These are phyloP conservation scores for Brachionichthys hirsutus DNA, from an alignment of 2,113 vertebrate genomes.

Conservation along the genomic window DNA sequence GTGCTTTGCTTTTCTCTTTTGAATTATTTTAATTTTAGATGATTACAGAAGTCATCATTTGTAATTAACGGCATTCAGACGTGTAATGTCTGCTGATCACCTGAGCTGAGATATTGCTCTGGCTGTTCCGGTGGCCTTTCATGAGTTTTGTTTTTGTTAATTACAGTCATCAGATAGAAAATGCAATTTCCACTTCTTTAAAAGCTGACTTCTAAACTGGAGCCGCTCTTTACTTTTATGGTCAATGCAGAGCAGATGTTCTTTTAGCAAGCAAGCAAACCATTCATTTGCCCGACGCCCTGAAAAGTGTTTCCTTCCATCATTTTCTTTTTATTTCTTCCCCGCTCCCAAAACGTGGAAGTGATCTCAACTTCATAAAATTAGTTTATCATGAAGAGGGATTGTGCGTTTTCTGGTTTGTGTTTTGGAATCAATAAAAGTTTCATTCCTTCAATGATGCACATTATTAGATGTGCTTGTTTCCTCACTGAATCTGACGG, in stretches of 20 bases:
- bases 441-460: no score
- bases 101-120: slow-evolving; percentile 24
- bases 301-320: neutral
- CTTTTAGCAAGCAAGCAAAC: neutral
- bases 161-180: slow-evolving; percentile 54
- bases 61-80: slow-evolving; percentile 34
- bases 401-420: no score
- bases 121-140: slow-evolving; percentile 28
- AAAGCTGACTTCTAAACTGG: slow-evolving; percentile 15
- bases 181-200: slow-evolving; percentile 38
- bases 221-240: neutral
- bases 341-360: neutral
- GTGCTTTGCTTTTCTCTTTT: neutral
- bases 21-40: slow-evolving; percentile 7
- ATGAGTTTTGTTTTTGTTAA: slow-evolving; percentile 41
- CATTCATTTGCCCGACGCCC: slow-evolving; percentile 5
- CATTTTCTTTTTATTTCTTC: slow-evolving; percentile 15
- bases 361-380: no score
- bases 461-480: neutral
- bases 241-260: neutral
- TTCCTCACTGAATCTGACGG: neutral
- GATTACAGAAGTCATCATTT: slow-evolving; percentile 4
- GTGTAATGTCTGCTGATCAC: slow-evolving; percentile 27
- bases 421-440: no score
- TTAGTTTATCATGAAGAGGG: no score